A percentile compares a stretch with the other conserved stretches of the same genome.
phyloP scores from a whole-genome alignment of 1,140 invertebrate genomes.

The Centruroides vittatus region DNA sequence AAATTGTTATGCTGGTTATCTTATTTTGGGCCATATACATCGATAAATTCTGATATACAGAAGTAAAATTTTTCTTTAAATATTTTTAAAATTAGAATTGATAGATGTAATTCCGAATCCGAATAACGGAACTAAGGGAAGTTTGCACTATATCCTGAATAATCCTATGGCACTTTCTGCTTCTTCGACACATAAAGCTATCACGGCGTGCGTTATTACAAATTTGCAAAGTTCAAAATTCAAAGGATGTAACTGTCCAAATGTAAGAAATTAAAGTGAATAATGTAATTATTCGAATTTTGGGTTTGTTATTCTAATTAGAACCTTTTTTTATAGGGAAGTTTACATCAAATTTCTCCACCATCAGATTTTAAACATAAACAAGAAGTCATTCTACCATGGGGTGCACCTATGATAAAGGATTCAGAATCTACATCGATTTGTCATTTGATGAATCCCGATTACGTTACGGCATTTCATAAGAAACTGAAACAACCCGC shows the following conservation, averaged over 20 bases:
- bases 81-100: constrained; percentile 2
- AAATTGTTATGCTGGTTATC: too few relatives aligned
- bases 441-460: not conserved
- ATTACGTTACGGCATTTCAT: constrained; percentile 9
- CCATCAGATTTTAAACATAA: too few relatives aligned
- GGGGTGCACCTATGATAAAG: not conserved
- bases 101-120: constrained; percentile 6
- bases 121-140: constrained; percentile 13
- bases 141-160: constrained; percentile 10
- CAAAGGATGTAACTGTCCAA: not conserved
- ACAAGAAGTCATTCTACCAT: not conserved
- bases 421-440: not conserved
- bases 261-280: not conserved
- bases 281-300: too few relatives aligned
- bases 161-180: not conserved
- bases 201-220: not conserved
- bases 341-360: too few relatives aligned
- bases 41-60: too few relatives aligned
- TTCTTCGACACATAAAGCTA: not conserved
- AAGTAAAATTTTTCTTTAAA: not conserved
- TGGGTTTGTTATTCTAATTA: not conserved
- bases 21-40: too few relatives aligned
- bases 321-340: not conserved
- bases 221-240: not conserved
- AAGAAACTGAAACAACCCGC: constrained; percentile 1